phyloP scores from a whole-genome alignment of 2,113 vertebrate species.

The Mustelus asterias region DNA sequence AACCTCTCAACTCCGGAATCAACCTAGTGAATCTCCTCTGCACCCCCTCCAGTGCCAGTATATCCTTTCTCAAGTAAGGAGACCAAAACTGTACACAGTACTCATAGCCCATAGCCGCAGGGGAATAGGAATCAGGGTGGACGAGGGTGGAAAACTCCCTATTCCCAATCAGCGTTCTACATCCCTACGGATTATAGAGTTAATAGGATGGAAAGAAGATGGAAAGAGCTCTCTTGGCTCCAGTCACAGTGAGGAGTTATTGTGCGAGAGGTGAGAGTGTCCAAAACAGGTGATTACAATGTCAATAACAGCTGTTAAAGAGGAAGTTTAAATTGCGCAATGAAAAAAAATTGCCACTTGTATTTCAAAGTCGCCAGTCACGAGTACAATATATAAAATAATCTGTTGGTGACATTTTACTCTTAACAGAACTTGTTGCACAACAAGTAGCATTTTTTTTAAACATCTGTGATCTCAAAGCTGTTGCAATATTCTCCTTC shows the following conservation, averaged over 20 bases:
- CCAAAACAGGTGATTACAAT: not conserved
- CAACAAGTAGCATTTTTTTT: not conserved
- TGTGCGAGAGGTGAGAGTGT: not conserved
- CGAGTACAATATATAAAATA: not conserved
- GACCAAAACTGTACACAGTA: no score
- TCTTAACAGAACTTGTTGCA: not conserved
- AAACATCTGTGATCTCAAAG: not conserved
- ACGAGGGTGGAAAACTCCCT: not conserved
- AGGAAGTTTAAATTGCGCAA: not conserved
- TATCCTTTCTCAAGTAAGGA: no score
- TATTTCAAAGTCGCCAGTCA: not conserved
- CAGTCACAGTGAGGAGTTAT: not conserved
- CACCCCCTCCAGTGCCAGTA: no score
- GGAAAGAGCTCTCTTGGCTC: not conserved
- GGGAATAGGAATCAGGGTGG: not conserved
- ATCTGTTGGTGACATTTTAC: not conserved
- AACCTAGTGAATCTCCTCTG: no score
- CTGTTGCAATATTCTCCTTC: not conserved
- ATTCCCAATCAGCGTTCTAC: not conserved
- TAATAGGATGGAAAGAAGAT: not conserved
- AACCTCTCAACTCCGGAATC: no score
- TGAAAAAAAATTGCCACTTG: not conserved
- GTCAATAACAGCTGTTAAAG: slow-evolving; percentile 1
- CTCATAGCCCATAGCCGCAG: not conserved
- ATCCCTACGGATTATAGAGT: not conserved